phyloP scores from a whole-genome alignment of 1,140 invertebrate genomes.

The Zaprionus camerounensis region DNA sequence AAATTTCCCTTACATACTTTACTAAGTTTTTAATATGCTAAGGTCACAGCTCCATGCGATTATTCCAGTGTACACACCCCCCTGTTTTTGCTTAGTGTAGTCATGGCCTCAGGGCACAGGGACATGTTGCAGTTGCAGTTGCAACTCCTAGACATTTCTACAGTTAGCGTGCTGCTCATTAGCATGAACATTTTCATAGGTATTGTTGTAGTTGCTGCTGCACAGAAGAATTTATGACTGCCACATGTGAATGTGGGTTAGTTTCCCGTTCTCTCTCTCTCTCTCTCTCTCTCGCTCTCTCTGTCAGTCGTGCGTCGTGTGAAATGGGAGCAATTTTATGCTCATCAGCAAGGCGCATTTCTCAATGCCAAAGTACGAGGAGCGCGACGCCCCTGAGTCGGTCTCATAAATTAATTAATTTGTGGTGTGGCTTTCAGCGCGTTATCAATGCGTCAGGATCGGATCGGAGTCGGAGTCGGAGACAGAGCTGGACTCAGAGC shows the following conservation, averaged over 20 bases:
- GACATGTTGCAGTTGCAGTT: conserved; percentile 40
- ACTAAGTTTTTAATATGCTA: too few species aligned
- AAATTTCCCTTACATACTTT: too few species aligned
- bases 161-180: conserved; percentile 80
- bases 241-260: conserved; percentile 78
- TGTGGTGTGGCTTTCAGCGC: conserved; percentile 81
- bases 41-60: too few species aligned
- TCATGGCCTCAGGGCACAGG: conserved; percentile 29
- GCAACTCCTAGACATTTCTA: conserved; percentile 57
- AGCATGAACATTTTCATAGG: conserved; percentile 72
- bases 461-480: background rate
- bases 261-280: background rate
- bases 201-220: conserved; percentile 22
- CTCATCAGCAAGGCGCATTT: conserved; percentile 75
- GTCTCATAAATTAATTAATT: conserved; percentile 81
- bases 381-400: conserved; percentile 24
- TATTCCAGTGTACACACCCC: too few species aligned
- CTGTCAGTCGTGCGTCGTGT: background rate
- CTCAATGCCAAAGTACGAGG: conserved; percentile 48
- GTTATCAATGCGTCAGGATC: conserved; percentile 73
- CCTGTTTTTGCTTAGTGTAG: background rate
- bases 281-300: background rate
- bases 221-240: conserved; percentile 69
- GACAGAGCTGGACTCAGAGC: background rate
- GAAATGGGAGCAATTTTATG: conserved; percentile 72